Evolutionary conservation across 1,140 invertebrate genomes (phyloP).

Genomic region (Ditylenchus dipsaci): DNA sequence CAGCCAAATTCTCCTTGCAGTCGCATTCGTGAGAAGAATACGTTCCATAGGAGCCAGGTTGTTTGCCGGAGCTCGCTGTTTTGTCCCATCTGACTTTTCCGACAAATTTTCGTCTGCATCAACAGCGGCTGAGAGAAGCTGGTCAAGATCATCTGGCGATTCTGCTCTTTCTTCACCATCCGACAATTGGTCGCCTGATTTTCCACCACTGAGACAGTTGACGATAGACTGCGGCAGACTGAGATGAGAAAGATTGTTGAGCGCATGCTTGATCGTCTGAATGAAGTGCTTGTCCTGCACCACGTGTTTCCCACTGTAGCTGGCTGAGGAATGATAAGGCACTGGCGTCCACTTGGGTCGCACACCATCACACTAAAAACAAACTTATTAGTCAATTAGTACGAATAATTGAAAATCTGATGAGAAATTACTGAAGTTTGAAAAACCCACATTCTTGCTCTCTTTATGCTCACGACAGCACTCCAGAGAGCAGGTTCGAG

Average conservation of each 20-base stretch:
- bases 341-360: slow-evolving; percentile 11
- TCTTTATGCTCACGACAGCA: slow-evolving; percentile 32
- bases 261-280: slow-evolving; percentile 1
- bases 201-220: slow-evolving; percentile 3
- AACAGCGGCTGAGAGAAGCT: background rate
- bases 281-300: slow-evolving; percentile 26
- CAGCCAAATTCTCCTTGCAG: slow-evolving; percentile 9
- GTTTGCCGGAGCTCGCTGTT: too few relatives aligned
- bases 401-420: too few relatives aligned
- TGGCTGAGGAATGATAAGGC: background rate
- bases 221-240: background rate
- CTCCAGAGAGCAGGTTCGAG: slow-evolving; percentile 26
- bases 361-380: slow-evolving; percentile 24
- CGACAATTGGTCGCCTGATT: background rate
- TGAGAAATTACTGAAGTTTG: too few relatives aligned
- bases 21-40: background rate
- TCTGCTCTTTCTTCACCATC: background rate
- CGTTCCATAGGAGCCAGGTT: slow-evolving; percentile 5
- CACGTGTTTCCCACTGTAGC: slow-evolving; percentile 8
- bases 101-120: background rate
- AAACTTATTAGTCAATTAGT: too few relatives aligned
- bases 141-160: slow-evolving; percentile 2
- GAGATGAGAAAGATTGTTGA: slow-evolving; percentile 14
- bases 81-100: background rate
- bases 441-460: slow-evolving; percentile 23